A percentile compares a stretch with the other conserved stretches of the same genome.
Evolutionary conservation across 2,797 vertebrate species (phyloP).

Genomic region (Gambusia yucatana): DNA sequence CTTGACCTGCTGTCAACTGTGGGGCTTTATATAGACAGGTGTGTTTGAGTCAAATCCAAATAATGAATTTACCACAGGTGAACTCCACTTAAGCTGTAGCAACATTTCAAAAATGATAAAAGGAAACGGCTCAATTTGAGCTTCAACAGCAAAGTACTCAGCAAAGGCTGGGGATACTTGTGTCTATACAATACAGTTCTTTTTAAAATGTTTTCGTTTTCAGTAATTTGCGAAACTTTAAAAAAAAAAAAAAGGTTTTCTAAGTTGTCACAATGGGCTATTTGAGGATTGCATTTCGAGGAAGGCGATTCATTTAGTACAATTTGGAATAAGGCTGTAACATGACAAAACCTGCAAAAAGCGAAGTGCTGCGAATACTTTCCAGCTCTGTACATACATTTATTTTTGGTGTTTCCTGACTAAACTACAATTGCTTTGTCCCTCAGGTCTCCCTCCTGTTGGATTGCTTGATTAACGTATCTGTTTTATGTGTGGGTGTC

Average conservation of each 20-base stretch:
- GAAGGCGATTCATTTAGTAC: background rate
- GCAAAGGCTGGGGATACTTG: background rate
- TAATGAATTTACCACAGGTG: too few relatives aligned
- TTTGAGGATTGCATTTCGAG: background rate
- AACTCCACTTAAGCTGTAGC: too few relatives aligned
- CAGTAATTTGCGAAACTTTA: background rate
- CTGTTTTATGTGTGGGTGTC: background rate
- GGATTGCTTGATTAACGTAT: background rate
- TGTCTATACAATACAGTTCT: too few relatives aligned
- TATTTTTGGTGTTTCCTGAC: background rate
- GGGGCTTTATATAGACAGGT: too few relatives aligned
- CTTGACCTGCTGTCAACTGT: too few relatives aligned
- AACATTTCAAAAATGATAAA: background rate
- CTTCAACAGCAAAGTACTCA: background rate
- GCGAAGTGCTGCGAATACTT: background rate
- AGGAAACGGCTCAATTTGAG: background rate
- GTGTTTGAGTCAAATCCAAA: too few relatives aligned
- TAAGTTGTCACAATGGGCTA: background rate
- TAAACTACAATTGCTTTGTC: background rate
- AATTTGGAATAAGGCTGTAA: background rate
- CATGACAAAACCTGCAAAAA: background rate
- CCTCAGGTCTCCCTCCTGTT: background rate
- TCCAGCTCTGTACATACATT: background rate
- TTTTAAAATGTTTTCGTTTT: background rate
- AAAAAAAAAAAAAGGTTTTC: background rate